phyloP scores from a whole-genome alignment of 2,888 invertebrate species.

The Dioctria linearis region DNA sequence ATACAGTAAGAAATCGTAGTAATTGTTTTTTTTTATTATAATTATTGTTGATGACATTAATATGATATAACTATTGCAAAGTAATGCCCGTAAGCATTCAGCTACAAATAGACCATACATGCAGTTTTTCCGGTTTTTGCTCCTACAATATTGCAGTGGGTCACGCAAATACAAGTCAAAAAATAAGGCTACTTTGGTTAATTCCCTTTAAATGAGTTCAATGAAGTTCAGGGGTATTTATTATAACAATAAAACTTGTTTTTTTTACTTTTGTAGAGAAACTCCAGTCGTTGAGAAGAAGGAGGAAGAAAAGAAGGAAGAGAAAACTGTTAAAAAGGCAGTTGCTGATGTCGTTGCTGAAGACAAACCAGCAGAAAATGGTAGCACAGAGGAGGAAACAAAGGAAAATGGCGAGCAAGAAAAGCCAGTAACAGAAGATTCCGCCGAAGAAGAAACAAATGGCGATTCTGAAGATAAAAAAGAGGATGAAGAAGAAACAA shows the following conservation, averaged over 20 bases:
- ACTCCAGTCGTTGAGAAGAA: conserved; percentile 70
- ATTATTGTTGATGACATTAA: too few species aligned
- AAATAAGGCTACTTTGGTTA: too few species aligned
- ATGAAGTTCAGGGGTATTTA: too few species aligned
- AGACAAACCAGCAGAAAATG: conserved; percentile 67
- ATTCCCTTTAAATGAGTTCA: too few species aligned
- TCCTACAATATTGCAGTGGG: too few species aligned
- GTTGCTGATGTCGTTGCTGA: conserved; percentile 63
- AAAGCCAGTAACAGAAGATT: conserved; percentile 59
- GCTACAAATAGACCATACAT: too few species aligned
- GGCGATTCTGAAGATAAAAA: conserved; percentile 60
- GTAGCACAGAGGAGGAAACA: conserved; percentile 63
- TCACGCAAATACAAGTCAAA: too few species aligned
- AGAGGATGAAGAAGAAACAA: conserved; percentile 63
- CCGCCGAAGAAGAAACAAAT: conserved; percentile 60
- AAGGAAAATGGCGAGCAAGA: conserved; percentile 60
- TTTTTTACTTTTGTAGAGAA: conserved; percentile 62
- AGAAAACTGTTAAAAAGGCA: conserved; percentile 62
- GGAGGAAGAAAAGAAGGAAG: conserved; percentile 67
- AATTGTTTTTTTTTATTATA: too few species aligned
- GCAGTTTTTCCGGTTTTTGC: too few species aligned
- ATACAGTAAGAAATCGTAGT: too few species aligned
- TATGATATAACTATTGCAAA: too few species aligned
- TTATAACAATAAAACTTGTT: neutral
- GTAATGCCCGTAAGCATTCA: too few species aligned